phyloP scores from a whole-genome alignment of 2,888 invertebrate genomes.

The Ectropis crepuscularia region DNA sequence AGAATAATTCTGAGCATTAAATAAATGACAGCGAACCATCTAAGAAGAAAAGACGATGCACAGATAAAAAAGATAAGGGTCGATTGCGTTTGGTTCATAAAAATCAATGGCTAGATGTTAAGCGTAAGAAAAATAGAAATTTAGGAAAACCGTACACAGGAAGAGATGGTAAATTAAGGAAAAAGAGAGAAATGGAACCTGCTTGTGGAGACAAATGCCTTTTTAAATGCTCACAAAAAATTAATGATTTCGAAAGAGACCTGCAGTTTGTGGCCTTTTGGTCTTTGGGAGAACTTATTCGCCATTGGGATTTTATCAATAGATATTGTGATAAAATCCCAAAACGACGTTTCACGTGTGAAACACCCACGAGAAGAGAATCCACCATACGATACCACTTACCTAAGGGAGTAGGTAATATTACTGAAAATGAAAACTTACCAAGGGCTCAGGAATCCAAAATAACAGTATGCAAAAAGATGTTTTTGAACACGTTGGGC shows the following conservation, averaged over 20 bases:
- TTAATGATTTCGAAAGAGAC: conserved; percentile 3
- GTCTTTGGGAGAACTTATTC: conserved; percentile 23
- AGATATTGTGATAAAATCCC: conserved; percentile 16
- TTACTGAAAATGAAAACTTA: background rate
- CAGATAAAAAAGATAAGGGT: too few relatives aligned
- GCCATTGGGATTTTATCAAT: conserved; percentile 28
- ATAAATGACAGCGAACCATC: too few relatives aligned
- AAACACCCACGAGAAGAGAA: conserved; percentile 6
- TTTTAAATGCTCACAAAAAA: conserved; percentile 1
- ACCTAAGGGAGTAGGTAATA: conserved; percentile 1
- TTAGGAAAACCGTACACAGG: too few relatives aligned
- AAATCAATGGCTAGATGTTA: too few relatives aligned
- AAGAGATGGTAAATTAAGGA: background rate
- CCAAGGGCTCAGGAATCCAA: background rate
- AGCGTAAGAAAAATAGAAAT: too few relatives aligned
- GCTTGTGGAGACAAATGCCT: background rate
- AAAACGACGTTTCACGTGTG: conserved; percentile 4
- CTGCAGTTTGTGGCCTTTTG: conserved; percentile 24
- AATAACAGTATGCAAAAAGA: conserved; percentile 18
- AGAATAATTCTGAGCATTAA: too few relatives aligned
- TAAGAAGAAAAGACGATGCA: too few relatives aligned
- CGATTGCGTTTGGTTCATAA: too few relatives aligned
- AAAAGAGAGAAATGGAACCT: conserved; percentile 2
- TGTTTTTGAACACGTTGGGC: conserved; percentile 30
- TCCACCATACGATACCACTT: conserved; percentile 10